Evolutionary conservation across 2,888 invertebrate species (phyloP).

Genomic region (Nemapogon koenigi): DNA sequence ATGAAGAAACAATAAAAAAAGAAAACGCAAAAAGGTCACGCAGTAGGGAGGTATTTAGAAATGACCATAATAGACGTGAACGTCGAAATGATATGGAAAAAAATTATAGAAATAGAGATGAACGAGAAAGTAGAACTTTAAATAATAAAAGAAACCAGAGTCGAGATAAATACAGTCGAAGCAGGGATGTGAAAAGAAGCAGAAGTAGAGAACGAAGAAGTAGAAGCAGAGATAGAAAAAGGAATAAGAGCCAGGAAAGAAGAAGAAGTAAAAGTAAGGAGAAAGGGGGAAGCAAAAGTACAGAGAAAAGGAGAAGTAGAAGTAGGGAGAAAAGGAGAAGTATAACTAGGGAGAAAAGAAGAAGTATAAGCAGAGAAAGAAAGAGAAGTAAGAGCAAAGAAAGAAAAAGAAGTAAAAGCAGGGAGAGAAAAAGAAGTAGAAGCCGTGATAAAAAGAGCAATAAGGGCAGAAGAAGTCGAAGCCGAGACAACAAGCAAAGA

Average conservation of each 20-base stretch:
- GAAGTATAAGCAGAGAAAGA: slow-evolving; percentile 17
- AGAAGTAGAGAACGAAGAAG: slow-evolving; percentile 2
- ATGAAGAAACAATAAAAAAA: slow-evolving; percentile 22
- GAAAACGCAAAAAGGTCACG: slow-evolving; percentile 21
- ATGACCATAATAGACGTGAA: slow-evolving; percentile 15
- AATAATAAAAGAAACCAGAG: background rate
- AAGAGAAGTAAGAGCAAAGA: slow-evolving; percentile 15
- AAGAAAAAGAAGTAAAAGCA: slow-evolving; percentile 15
- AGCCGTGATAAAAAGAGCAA: slow-evolving; percentile 16
- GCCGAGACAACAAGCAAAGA: slow-evolving; percentile 18
- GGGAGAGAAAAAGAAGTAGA: slow-evolving; percentile 20
- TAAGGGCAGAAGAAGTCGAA: slow-evolving; percentile 13
- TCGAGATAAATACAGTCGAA: background rate
- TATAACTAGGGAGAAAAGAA: slow-evolving; percentile 20
- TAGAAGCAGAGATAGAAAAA: slow-evolving; percentile 8
- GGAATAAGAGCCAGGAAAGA: background rate
- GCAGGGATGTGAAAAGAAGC: background rate
- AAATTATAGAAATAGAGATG: background rate
- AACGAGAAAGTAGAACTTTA: no score
- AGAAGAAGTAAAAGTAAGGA: background rate
- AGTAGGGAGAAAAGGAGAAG: slow-evolving; percentile 13
- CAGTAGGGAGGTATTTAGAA: slow-evolving; percentile 20
- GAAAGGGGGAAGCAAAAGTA: slow-evolving; percentile 1
- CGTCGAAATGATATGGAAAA: background rate
- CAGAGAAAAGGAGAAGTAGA: slow-evolving; percentile 15